Evolutionary conservation across 2,888 invertebrate species (phyloP), one percentile per base, ranked within the genome.

Genomic region (Perizoma affinitatum): DNA sequence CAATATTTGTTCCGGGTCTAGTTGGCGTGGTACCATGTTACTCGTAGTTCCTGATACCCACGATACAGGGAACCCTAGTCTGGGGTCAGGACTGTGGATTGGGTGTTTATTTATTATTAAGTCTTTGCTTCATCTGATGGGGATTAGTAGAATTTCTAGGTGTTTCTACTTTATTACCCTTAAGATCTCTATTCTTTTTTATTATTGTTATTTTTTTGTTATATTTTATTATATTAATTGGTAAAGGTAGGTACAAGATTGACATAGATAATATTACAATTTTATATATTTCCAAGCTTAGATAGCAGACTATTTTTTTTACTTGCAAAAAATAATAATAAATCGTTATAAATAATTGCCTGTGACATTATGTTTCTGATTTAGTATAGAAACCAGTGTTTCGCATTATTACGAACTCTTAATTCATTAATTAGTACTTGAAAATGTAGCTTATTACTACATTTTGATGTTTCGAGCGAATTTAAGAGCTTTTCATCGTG

Each of bases 151-250:
- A 22, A 22, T 3, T 22, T 22, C 22, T 22, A 22, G 22, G 22
- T 3, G 3, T 22, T 22, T 60, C 58, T 58, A 58, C 60, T 53
- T 43, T 52, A 43, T 36, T 58, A 43, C 43, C 22, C 34, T 11
- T 62, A 56, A 59, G 69, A 67, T 69, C 64, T 69, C 67, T 63
- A 35, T 46, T 56, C 40, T 52, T 63, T 49, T 61, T 60, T 62
- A 52, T 68, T 65, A 59, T 60, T 50, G 57, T 59, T 65, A 54
- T 43, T 52, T 65, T n/a, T 47, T 51, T 64, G 54, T 64, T 69
- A 54, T 61, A 63, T 56, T 65, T 61, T 56, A 55, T 61, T 22
- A 54, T 54, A 52, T 49, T 47, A 40, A 66, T 66, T 61, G 65
- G 68, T 63, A 58, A 11, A 48, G n/a, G 11, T 50, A 38, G 38